These are phyloP conservation scores for Cryptosula pallasiana DNA, from an alignment of 2,888 invertebrate species.

Conservation along the genomic window DNA sequence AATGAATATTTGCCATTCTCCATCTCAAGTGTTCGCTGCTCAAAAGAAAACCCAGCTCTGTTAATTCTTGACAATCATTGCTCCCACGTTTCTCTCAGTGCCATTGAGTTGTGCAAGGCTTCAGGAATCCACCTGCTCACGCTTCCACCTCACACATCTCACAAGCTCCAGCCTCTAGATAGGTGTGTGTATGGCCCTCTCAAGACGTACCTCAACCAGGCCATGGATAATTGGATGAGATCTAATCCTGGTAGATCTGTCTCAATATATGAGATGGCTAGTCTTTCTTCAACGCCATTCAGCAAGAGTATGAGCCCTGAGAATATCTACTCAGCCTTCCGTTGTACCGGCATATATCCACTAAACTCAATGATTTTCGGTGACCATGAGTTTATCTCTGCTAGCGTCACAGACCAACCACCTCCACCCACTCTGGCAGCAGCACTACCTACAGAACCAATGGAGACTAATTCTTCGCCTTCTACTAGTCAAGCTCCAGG, in stretches of 20 bases:
- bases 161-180: conserved; percentile 28
- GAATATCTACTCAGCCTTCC: neutral
- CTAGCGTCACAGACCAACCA: neutral
- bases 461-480: neutral
- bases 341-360: neutral
- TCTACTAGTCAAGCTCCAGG: neutral
- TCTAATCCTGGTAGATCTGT: conserved; percentile 22
- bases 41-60: conserved; percentile 16
- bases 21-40: neutral
- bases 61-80: conserved; percentile 27
- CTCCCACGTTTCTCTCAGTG: conserved; percentile 25
- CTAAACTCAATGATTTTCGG: neutral
- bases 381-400: neutral
- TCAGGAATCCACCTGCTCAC: conserved; percentile 25
- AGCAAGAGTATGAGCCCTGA: neutral
- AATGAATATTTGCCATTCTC: neutral
- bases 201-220: conserved; percentile 25
- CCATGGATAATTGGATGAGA: conserved; percentile 23
- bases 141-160: conserved; percentile 26
- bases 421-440: neutral
- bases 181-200: conserved; percentile 25
- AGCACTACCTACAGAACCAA: neutral
- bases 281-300: neutral
- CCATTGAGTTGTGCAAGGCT: conserved; percentile 24
- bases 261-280: neutral